Evolutionary conservation across 23 tunicate genomes (phyloP), one percentile per base, ranked within the genome.

Genomic region (Ascidia mentula): DNA sequence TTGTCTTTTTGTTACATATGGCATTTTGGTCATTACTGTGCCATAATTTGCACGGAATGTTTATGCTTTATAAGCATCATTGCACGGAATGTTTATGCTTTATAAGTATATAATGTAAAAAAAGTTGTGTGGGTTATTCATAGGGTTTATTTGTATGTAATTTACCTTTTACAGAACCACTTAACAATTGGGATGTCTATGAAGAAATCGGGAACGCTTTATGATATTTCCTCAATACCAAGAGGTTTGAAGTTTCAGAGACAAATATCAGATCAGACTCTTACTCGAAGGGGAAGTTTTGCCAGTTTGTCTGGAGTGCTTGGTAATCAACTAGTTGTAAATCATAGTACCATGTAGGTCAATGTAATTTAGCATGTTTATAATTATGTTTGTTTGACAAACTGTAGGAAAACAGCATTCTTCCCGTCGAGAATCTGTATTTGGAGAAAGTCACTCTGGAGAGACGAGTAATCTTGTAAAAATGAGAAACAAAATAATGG

Each of bases 401-500:
- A 42, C 45, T 13, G 18, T 46, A 74, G 78, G 78, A 18, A 74
- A 74, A 38, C 40, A 36, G 28, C 78, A 74, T 24, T 37, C 34
- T 9, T 28, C 38, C 39, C 78, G 78, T 37, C 78, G 78, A 9
- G 78, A 74, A 4, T 74, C 78, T 28, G 40, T 74, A 28, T 74
- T 74, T 38, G 4, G 46, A 1, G 33, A 37, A 38, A 53, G 65
- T 53, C 65, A 53, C 24, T 74, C 80, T 20, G 85, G 82, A 0
- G 96, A 85, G 45, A 84, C 96, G 35, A 84, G 96, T 60, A 92
- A 92, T 45, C 82, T 92, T 0, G 92, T 92, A 69, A 82, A 92
- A 12, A 87, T 92, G 92, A 77, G 86, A 15, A 92, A 87, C 69
- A 87, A 79, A 61, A 30, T 46, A 18, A 45, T 92, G 76, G 89